A percentile compares a stretch with the other conserved stretches of the same genome.
These are phyloP conservation scores for Spea multiplicata DNA, from an alignment of 2,113 vertebrate genomes.

Conservation along the genomic window DNA sequence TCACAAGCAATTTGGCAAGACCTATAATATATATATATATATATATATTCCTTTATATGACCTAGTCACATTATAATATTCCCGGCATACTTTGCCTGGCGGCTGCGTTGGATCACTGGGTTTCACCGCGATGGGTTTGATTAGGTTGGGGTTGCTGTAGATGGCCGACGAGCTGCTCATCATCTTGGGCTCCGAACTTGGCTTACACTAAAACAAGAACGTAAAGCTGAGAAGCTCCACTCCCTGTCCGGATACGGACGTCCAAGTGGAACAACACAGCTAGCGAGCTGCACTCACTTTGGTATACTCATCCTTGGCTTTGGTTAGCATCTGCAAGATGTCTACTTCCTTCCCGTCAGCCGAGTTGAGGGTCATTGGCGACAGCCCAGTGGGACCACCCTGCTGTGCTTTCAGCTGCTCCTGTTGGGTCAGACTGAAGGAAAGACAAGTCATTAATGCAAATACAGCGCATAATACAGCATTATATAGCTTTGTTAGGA, in stretches of 20 bases:
- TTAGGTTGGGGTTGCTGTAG: constrained; percentile 83
- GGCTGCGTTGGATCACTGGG: constrained; percentile 60
- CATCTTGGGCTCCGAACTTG: constrained; percentile 87
- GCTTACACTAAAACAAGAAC: constrained; percentile 71
- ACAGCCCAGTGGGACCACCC: constrained; percentile 61
- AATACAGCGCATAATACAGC: no score
- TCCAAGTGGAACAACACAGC: no score
- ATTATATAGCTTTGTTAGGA: no score
- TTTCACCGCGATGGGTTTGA: constrained; percentile 95
- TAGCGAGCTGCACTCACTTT: constrained; percentile 70
- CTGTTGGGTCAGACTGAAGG: constrained; percentile 80
- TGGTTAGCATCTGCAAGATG: constrained; percentile 90
- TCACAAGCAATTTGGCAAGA: no score
- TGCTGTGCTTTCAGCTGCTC: constrained; percentile 80
- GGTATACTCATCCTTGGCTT: constrained; percentile 87
- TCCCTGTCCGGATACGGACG: no score
- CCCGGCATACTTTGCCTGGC: no score
- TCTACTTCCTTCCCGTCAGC: constrained; percentile 78
- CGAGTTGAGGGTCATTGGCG: constrained; percentile 62
- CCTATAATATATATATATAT: no score
- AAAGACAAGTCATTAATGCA: background rate
- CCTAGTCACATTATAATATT: no score
- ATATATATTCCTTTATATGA: no score
- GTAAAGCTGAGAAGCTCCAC: background rate
- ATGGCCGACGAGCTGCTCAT: constrained; percentile 85